Evolutionary conservation across 2,113 vertebrate species (phyloP).

Genomic region (Oxygymnocypris stewartii): DNA sequence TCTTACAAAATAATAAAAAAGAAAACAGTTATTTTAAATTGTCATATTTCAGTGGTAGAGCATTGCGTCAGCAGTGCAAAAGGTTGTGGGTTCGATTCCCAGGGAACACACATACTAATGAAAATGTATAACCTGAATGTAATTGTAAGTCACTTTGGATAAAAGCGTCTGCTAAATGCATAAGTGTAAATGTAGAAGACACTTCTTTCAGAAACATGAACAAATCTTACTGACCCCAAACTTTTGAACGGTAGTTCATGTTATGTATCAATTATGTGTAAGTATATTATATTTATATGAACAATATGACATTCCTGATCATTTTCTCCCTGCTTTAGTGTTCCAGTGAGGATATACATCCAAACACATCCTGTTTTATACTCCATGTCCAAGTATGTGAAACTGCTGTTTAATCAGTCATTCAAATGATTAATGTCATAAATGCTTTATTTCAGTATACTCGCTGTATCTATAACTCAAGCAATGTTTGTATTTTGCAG

Average conservation of each 20-base stretch:
- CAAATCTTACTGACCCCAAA: not conserved
- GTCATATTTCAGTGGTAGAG: not conserved
- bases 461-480: not conserved
- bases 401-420: constrained; percentile 38
- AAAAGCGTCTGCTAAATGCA: too few relatives aligned
- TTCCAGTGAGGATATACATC: constrained; percentile 83
- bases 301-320: not conserved
- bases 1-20: not conserved
- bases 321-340: constrained; percentile 67
- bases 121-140: too few relatives aligned
- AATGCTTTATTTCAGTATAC: not conserved
- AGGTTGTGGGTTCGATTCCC: too few relatives aligned
- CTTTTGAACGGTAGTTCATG: not conserved
- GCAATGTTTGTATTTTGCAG: constrained; percentile 66
- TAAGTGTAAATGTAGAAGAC: too few relatives aligned
- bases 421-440: not conserved
- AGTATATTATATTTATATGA: not conserved
- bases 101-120: too few relatives aligned
- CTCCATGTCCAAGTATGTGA: constrained; percentile 89
- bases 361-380: constrained; percentile 88
- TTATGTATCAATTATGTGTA: not conserved
- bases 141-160: too few relatives aligned
- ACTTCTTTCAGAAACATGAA: not conserved
- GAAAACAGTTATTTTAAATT: not conserved
- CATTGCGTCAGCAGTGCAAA: too few relatives aligned